A percentile compares a stretch with the other conserved stretches of the same genome.
Conservation (phyloP, 2,888 invertebrate genomes). For the Atrina japonica region DNA sequence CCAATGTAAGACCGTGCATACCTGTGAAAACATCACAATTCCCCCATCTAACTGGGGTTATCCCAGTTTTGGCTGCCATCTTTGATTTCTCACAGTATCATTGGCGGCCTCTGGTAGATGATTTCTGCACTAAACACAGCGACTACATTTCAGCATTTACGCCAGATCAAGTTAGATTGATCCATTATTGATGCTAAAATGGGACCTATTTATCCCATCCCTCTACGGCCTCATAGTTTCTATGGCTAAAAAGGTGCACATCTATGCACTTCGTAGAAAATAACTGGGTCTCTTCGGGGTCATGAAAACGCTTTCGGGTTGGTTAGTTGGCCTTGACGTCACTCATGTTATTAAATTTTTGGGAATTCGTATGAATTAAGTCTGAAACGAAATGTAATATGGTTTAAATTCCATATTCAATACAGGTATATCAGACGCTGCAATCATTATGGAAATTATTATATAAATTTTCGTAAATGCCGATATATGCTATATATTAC, state of each 20-base stretch:
- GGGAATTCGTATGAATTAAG: conserved; percentile 9
- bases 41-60: conserved; percentile 72
- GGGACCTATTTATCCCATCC: neutral
- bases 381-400: too few relatives aligned
- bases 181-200: conserved; percentile 19
- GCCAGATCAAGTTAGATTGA: conserved; percentile 3
- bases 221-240: conserved; percentile 33
- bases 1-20: conserved; percentile 17
- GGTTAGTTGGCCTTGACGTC: conserved; percentile 43
- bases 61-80: conserved; percentile 74
- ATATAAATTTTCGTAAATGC: too few relatives aligned
- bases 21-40: conserved; percentile 48
- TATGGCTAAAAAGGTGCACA: conserved; percentile 42
- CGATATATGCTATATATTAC: too few relatives aligned
- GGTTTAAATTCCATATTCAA: too few relatives aligned
- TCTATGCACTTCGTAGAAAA: conserved; percentile 44
- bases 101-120: conserved; percentile 71
- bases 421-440: too few relatives aligned
- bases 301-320: conserved; percentile 46
- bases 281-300: conserved; percentile 48
- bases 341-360: conserved; percentile 30
- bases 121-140: conserved; percentile 50
- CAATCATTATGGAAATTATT: too few relatives aligned
- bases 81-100: conserved; percentile 71
- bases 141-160: conserved; percentile 26